Base-by-base conservation (phyloP, 2,113 vertebrate species). In the Sapayoa aenigma region DNA sequence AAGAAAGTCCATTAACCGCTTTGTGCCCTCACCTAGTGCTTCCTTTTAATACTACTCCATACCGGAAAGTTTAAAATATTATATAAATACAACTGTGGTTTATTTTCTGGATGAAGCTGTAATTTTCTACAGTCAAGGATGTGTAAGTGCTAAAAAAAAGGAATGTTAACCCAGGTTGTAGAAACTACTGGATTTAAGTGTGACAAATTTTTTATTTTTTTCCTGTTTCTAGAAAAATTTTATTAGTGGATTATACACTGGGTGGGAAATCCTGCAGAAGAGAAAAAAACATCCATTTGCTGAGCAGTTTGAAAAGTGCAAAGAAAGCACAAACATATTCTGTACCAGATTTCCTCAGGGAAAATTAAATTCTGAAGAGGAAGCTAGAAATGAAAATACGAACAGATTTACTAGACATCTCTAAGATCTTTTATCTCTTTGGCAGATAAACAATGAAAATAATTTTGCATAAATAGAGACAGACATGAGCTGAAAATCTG, bases 381-480 rank as follows among this genome's bases (percentile, higher is more conserved):
- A 94, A 96, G 74, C 42, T 72, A 56, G 58, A 59, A 85, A 49
- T 42, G 87, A 96, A 97, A 89, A 30, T 69, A 89, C n/a, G 65
- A 94, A 73, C n/a, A 76, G 37, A 84, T 85, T 77, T 66, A 27
- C 63, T 76, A 53, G 50, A 30, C 8, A 56, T 15, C 3, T 56
- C 39, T 71, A 23, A 60, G 42, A 5, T 42, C 33, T n/a, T 62
- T 76, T 69, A 49, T 73, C 41, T 91, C 42, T 82, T 82, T 58
- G 22, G n/a, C 35, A 17, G 21, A 59, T 71, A 80, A 83, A 73
- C 12, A 84, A 44, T 11, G 89, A 58, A 66, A 62, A 1, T 11
- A 55, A 56, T 37, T 80, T 74, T 83, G 9, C 25, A 24, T 85
- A 58, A 49, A 49, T 31, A 79, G 25, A 72, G 31, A 31, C 14